A percentile compares a stretch with the other conserved stretches of the same genome.
phyloP scores from a whole-genome alignment of 2,888 invertebrate genomes.

The Archips crataeganus region DNA sequence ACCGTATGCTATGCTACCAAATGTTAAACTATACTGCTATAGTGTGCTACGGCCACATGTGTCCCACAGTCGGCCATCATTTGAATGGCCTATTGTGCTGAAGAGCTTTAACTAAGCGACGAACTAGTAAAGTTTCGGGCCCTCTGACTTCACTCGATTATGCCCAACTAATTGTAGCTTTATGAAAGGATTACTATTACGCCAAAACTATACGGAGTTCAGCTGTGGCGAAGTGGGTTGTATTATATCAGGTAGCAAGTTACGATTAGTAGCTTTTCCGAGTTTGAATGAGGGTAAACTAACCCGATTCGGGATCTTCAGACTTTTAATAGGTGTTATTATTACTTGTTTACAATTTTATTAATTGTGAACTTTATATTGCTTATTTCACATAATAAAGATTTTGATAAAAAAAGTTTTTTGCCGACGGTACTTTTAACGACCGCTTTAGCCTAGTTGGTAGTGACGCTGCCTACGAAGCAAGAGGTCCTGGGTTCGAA shows the following conservation, averaged over 20 bases:
- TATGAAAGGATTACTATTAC: constrained; percentile 28
- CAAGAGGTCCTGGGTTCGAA: too few species aligned
- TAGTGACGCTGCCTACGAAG: too few species aligned
- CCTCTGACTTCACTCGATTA: constrained; percentile 33
- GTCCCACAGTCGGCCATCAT: not conserved
- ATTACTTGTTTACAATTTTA: too few species aligned
- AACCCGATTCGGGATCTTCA: constrained; percentile 22
- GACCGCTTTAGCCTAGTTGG: too few species aligned
- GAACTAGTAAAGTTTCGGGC: constrained; percentile 29
- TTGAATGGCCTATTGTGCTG: not conserved
- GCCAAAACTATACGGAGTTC: constrained; percentile 26
- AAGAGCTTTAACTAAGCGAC: not conserved
- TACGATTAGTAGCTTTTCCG: constrained; percentile 25
- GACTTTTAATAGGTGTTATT: constrained; percentile 3
- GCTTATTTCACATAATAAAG: too few species aligned
- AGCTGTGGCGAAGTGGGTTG: constrained; percentile 12
- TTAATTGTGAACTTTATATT: too few species aligned
- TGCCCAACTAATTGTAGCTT: constrained; percentile 35
- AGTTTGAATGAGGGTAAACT: constrained; percentile 28
- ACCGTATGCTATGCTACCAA: too few species aligned
- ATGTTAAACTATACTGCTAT: too few species aligned
- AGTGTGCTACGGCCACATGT: not conserved
- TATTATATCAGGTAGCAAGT: constrained; percentile 35
- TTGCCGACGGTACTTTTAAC: too few species aligned
- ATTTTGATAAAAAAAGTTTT: too few species aligned